phyloP scores from a whole-genome alignment of 2,797 vertebrate genomes.

The Oophaga sylvatica region DNA sequence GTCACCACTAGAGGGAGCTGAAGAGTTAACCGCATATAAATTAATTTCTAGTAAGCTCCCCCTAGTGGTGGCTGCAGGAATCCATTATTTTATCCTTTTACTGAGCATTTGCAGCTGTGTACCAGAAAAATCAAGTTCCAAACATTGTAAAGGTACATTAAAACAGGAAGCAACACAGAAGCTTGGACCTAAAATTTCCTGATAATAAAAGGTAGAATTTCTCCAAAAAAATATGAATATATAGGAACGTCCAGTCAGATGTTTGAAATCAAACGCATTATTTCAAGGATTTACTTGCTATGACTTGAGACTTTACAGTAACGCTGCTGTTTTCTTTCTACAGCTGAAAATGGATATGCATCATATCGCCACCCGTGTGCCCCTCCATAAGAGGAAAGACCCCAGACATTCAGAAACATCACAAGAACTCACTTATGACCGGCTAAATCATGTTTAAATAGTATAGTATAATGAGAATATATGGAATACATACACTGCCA shows the following conservation, averaged over 20 bases:
- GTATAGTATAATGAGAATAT: too few relatives aligned
- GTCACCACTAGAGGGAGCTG: too few relatives aligned
- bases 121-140: too few relatives aligned
- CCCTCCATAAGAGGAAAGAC: background rate
- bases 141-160: background rate
- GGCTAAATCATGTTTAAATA: too few relatives aligned
- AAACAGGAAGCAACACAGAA: background rate
- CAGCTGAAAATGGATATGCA: constrained; percentile 30
- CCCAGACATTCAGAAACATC: background rate
- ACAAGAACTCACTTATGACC: background rate
- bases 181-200: background rate
- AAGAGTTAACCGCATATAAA: too few relatives aligned
- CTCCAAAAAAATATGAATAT: background rate
- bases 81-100: too few relatives aligned
- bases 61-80: too few relatives aligned
- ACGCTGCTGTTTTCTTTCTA: background rate
- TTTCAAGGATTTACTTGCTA: background rate
- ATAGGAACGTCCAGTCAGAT: background rate
- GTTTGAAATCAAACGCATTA: background rate
- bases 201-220: background rate
- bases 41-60: too few relatives aligned
- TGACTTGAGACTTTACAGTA: background rate
- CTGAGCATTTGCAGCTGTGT: too few relatives aligned
- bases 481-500: too few relatives aligned
- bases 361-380: constrained; percentile 17